phyloP scores from a whole-genome alignment of 2,113 vertebrate genomes.

The Protobothrops mucrosquamatus region DNA sequence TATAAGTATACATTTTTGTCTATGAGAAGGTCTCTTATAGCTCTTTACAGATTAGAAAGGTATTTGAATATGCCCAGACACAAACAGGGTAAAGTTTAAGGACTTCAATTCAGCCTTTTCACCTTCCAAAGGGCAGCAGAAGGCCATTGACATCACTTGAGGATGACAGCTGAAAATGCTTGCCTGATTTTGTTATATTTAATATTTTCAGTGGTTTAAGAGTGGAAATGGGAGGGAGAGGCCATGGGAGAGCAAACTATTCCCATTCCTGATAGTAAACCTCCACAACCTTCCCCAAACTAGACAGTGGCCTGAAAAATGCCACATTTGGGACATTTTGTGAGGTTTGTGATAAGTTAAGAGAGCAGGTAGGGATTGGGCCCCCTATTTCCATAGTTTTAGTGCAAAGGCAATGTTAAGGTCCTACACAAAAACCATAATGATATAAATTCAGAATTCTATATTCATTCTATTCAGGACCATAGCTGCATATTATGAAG shows the following conservation, averaged over 20 bases:
- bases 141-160: background rate
- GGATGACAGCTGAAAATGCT: background rate
- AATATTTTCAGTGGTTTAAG: background rate
- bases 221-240: background rate
- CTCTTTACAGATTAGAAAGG: background rate
- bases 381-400: background rate
- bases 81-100: background rate
- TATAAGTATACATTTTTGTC: background rate
- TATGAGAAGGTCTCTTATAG: background rate
- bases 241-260: background rate
- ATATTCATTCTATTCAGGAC: background rate
- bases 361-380: background rate
- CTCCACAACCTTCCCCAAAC: background rate
- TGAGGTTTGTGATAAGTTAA: background rate
- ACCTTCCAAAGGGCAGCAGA: background rate
- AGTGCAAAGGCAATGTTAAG: background rate
- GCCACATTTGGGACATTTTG: background rate
- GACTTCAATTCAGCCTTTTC: background rate
- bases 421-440: background rate
- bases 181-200: background rate
- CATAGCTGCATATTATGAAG: background rate
- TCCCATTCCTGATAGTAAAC: background rate
- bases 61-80: background rate
- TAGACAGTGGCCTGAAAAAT: background rate
- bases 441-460: background rate